phyloP scores from a whole-genome alignment of 2,888 invertebrate species.

The Fragum fragum region DNA sequence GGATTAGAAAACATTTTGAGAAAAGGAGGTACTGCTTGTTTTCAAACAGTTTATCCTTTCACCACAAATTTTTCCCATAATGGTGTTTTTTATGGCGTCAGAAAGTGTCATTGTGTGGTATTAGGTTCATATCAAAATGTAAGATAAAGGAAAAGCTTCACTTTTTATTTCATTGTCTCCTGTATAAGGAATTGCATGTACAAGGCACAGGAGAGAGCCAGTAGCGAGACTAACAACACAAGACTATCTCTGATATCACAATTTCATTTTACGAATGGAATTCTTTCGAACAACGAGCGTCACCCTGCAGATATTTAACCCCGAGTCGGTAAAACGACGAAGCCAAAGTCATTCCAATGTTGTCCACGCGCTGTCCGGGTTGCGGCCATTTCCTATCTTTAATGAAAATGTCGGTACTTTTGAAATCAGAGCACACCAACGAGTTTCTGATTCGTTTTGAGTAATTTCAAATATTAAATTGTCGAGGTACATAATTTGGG shows the following conservation, averaged over 20 bases:
- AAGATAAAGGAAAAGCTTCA: no score
- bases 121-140: no score
- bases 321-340: conserved; percentile 33
- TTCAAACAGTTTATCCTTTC: no score
- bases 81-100: no score
- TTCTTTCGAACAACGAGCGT: background rate
- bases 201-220: no score
- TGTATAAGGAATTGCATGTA: no score
- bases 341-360: conserved; percentile 52
- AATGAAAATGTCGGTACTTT: conserved; percentile 23
- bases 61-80: no score
- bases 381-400: conserved; percentile 15
- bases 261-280: background rate
- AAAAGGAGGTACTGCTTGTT: no score
- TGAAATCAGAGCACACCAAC: conserved; percentile 23
- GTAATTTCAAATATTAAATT: conserved; percentile 49
- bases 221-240: no score
- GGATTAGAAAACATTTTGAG: no score
- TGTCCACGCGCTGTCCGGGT: conserved; percentile 50
- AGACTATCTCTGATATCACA: background rate
- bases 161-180: no score
- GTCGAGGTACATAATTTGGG: conserved; percentile 37
- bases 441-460: conserved; percentile 32
- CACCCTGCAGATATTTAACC: background rate
- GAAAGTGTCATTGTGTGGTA: no score